phyloP scores from a whole-genome alignment of 2,888 invertebrate genomes.

The Drosophila lacicola region DNA sequence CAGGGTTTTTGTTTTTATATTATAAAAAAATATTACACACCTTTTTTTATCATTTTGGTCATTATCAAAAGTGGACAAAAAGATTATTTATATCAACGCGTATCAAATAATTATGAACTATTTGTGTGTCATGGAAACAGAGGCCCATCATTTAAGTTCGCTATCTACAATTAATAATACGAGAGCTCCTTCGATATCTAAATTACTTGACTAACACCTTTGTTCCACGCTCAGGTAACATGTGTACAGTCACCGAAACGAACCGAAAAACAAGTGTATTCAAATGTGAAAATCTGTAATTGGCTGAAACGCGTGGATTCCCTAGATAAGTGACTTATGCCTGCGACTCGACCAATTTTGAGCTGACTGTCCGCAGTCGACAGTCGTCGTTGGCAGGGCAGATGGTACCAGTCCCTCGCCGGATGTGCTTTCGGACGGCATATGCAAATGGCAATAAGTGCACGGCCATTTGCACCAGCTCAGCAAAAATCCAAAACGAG shows the following conservation, averaged over 20 bases:
- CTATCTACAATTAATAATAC: slow-evolving; percentile 30
- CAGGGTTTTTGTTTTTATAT: not conserved
- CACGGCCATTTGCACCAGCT: slow-evolving; percentile 60
- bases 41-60: slow-evolving; percentile 36
- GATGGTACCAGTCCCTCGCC: slow-evolving; percentile 21
- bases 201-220: slow-evolving; percentile 20
- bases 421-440: slow-evolving; percentile 48
- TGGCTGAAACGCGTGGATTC: not conserved
- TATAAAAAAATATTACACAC: slow-evolving; percentile 17
- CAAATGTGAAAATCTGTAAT: not conserved
- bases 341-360: not conserved
- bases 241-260: slow-evolving; percentile 39
- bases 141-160: slow-evolving; percentile 37
- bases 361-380: not conserved
- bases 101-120: slow-evolving; percentile 40
- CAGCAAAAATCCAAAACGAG: slow-evolving; percentile 30
- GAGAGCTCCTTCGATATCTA: slow-evolving; percentile 30
- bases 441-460: slow-evolving; percentile 66
- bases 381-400: slow-evolving; percentile 16
- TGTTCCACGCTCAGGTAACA: not conserved
- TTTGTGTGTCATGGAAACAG: slow-evolving; percentile 30
- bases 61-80: slow-evolving; percentile 34
- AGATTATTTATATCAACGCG: slow-evolving; percentile 46
- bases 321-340: not conserved
- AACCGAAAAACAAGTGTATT: not conserved